These are phyloP conservation scores for Chaetoderma sp. DNA, from an alignment of 2,888 invertebrate species.

Conservation along the genomic window DNA sequence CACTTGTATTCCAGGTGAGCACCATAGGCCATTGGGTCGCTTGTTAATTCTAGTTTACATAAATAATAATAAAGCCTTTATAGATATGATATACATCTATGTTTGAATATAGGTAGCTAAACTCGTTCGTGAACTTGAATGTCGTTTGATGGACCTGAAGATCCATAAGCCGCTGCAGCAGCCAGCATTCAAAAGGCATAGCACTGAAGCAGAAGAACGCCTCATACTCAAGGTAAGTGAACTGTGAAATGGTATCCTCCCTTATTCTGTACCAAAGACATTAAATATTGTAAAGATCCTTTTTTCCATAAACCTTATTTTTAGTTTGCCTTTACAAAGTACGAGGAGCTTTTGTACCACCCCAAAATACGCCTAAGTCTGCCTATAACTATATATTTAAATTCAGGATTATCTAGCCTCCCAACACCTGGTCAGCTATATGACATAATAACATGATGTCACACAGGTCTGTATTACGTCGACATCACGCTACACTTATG, in stretches of 20 bases:
- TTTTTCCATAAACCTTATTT: conserved; percentile 15
- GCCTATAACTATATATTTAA: no score
- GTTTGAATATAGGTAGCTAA: conserved; percentile 70
- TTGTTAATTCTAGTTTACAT: no score
- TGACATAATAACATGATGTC: no score
- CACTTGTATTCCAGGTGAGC: no score
- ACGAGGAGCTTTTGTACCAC: no score
- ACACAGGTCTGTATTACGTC: no score
- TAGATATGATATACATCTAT: conserved; percentile 18
- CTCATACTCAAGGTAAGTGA: conserved; percentile 79
- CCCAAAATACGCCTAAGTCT: no score
- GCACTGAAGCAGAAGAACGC: conserved; percentile 73
- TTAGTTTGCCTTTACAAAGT: no score
- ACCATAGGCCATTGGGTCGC: no score
- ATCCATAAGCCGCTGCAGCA: conserved; percentile 72
- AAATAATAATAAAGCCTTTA: not conserved
- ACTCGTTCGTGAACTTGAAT: conserved; percentile 79
- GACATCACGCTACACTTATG: no score
- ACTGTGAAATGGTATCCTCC: not conserved
- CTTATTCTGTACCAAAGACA: not conserved
- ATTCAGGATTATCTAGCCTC: no score
- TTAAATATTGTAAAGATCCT: not conserved
- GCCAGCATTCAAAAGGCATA: conserved; percentile 39
- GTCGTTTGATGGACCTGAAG: conserved; percentile 75
- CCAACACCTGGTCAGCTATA: no score